Evolutionary conservation across 1,140 invertebrate genomes (phyloP).

Genomic region (Calliopsis andreniformis): DNA sequence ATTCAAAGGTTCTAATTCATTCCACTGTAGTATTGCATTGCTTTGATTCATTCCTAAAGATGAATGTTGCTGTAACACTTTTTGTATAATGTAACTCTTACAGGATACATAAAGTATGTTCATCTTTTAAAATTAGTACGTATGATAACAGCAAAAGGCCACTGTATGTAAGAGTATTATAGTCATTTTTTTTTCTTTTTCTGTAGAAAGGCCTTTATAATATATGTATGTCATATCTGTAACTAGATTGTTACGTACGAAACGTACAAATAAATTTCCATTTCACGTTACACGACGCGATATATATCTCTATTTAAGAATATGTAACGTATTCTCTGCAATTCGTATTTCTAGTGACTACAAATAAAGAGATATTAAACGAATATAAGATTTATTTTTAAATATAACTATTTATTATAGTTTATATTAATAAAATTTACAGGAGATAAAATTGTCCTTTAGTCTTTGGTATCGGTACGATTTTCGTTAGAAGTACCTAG

Average conservation of each 20-base stretch:
- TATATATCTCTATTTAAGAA: conserved; percentile 2
- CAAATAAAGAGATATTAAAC: conserved; percentile 39
- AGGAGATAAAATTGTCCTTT: no score
- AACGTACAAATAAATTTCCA: conserved; percentile 44
- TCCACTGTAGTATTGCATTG: conserved; percentile 28
- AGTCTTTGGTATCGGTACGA: not conserved
- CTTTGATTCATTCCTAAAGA: conserved; percentile 35
- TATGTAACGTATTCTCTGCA: conserved; percentile 15
- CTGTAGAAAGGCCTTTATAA: conserved; percentile 21
- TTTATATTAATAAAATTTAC: no score
- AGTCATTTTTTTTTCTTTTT: conserved; percentile 13
- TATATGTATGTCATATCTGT: conserved; percentile 42
- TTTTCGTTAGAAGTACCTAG: no score
- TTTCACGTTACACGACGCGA: conserved; percentile 6
- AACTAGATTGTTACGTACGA: conserved; percentile 48
- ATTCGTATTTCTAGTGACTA: conserved; percentile 33
- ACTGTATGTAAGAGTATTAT: conserved; percentile 26
- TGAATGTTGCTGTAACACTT: no score
- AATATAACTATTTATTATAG: no score
- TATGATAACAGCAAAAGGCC: not conserved
- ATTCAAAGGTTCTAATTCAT: conserved; percentile 26
- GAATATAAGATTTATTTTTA: not conserved
- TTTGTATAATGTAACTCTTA: conserved; percentile 30
- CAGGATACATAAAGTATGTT: conserved; percentile 15
- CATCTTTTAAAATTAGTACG: conserved; percentile 5